These are phyloP conservation scores for Aurelia sp. DNA, from an alignment of 30 jellyfish, hydroid and myxozoan genomes.

Conservation along the genomic window DNA sequence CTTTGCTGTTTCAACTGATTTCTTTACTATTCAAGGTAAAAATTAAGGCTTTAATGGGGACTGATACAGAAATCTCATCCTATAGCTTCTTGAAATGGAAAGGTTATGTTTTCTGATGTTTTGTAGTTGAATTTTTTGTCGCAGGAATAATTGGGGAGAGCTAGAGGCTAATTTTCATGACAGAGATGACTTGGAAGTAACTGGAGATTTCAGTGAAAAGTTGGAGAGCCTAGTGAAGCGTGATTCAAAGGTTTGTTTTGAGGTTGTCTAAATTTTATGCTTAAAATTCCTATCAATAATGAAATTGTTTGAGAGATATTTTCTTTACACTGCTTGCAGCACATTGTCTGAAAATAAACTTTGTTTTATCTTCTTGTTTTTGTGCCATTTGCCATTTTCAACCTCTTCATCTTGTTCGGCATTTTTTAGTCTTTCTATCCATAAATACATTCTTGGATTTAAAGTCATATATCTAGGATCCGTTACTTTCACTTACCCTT, in stretches of 20 bases:
- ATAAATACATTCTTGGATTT: too few species aligned
- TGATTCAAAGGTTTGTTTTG: slow-evolving; percentile 22
- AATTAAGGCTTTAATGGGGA: not conserved
- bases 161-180: slow-evolving; percentile 27
- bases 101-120: not conserved
- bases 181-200: slow-evolving; percentile 24
- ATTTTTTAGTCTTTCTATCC: too few species aligned
- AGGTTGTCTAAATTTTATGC: not conserved
- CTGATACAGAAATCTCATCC: too few species aligned
- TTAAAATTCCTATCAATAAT: too few species aligned
- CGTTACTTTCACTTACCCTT: too few species aligned
- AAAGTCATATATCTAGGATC: too few species aligned
- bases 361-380: too few species aligned
- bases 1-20: too few species aligned
- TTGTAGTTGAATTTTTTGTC: not conserved
- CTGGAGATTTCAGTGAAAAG: not conserved
- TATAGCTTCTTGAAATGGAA: not conserved
- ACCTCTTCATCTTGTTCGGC: too few species aligned
- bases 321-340: not conserved
- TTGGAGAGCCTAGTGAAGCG: not conserved
- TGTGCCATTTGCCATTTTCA: too few species aligned
- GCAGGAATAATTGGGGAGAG: slow-evolving; percentile 30
- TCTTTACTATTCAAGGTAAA: too few species aligned
- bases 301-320: too few species aligned
- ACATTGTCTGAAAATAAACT: not conserved